Evolutionary conservation across 2,113 vertebrate species (phyloP).

Genomic region (Meles meles): DNA sequence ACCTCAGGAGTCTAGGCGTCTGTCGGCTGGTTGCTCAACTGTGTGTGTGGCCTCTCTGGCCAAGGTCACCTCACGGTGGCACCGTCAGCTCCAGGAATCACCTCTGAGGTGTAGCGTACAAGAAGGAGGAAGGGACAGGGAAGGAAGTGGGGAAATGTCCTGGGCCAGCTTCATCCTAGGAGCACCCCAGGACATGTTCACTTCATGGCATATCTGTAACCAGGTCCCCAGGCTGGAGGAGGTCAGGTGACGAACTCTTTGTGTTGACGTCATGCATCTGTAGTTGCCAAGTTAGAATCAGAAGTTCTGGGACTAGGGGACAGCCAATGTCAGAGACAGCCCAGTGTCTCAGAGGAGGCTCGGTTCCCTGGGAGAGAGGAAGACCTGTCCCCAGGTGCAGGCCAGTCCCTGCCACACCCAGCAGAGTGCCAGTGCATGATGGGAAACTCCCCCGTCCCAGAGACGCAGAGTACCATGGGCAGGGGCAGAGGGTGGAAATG

Average conservation of each 20-base stretch:
- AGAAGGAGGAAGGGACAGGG: not conserved
- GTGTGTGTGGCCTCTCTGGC: not conserved
- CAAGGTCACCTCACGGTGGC: not conserved
- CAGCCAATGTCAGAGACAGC: not conserved
- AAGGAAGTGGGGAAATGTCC: not conserved
- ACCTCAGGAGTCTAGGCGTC: not conserved
- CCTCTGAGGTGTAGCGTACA: not conserved
- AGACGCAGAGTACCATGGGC: not conserved
- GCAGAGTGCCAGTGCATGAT: not conserved
- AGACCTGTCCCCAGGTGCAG: not conserved
- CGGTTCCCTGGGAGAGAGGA: not conserved
- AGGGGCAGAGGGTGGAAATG: not conserved
- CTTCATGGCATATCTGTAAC: not conserved
- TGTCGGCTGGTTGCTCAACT: not conserved
- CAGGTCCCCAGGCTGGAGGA: not conserved
- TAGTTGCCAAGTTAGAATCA: not conserved
- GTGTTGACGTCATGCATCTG: not conserved
- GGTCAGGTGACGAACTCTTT: not conserved
- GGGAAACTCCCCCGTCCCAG: not conserved
- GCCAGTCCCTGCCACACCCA: not conserved
- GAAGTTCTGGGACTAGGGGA: not conserved
- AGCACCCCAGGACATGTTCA: accelerated
- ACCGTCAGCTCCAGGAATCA: not conserved
- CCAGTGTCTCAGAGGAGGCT: not conserved
- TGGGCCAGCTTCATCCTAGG: not conserved